Evolutionary conservation across 2,113 vertebrate species (phyloP), one percentile per base, ranked within the genome.

Genomic region (Trogon surrucura): DNA sequence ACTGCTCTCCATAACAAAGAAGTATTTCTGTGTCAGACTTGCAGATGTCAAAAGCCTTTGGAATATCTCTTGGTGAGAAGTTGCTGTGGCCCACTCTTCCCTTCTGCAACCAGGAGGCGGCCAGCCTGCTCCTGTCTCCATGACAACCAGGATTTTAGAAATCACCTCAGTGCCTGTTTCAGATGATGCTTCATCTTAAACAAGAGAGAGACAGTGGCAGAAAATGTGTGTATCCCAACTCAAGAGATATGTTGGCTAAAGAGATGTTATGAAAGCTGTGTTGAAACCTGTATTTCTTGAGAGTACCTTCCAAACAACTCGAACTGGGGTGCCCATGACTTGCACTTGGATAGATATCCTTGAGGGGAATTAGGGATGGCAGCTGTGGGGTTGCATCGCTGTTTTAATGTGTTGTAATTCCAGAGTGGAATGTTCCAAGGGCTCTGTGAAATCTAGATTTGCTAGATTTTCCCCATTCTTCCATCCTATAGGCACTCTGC

Each of bases 61-160:
- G 71, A 32, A 50, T 16, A 11, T 11, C 17, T 91, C 38, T 27
- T 32, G 48, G 58, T 34, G 47, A 88, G 54, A 69, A 75, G 44
- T 23, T 38, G 10, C 16, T 75, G 57, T 8, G 60, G 61, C 32
- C 53, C 64, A 29, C 8, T 53, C 41, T 56, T 18, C 54, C 65
- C 50, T 25, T 5, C 8, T 14, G 50, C 45, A 83, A 56, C n/a
- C 71, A 23, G n/a, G 69, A 78, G 34, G 5, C 0, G 5, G 61
- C 25, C 88, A 92, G 41, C 45, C 38, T 5, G 1, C 38, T 88
- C 38, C 91, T 48, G 71, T 82, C 71, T 88, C 93, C 71, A 61
- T 72, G 86, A 45, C 88, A 93, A 82, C 82, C 71, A 82, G 54
- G 57, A 72, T 79, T 90, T 90, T 47, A 51, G 66, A 69, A 66